Conservation (phyloP, 2,888 invertebrate genomes). For the Pogonocherus hispidulus region DNA sequence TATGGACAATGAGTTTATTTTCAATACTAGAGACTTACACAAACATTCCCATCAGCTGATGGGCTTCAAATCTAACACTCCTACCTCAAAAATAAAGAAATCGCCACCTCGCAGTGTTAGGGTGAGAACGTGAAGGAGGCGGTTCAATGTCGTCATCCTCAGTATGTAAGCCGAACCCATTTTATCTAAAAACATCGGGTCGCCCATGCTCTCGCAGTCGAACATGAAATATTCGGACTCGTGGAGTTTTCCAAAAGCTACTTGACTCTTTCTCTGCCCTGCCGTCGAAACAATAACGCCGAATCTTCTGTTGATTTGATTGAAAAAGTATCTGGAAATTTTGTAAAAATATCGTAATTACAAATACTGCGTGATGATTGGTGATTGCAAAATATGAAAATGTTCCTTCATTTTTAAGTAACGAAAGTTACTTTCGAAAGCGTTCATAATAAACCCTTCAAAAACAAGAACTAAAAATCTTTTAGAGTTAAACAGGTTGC, state of each 20-base stretch:
- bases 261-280: constrained; percentile 65
- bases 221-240: constrained; percentile 77
- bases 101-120: constrained; percentile 71
- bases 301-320: constrained; percentile 67
- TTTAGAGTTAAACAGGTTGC: too few relatives aligned
- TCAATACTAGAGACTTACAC: not conserved
- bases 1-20: not conserved
- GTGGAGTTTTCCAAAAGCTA: constrained; percentile 63
- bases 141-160: constrained; percentile 64
- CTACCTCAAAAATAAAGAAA: constrained; percentile 66
- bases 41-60: constrained; percentile 40
- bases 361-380: too few relatives aligned
- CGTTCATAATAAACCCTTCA: too few relatives aligned
- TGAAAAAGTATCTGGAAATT: constrained; percentile 70
- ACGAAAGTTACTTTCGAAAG: too few relatives aligned
- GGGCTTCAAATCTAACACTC: constrained; percentile 57
- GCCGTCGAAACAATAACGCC: constrained; percentile 73
- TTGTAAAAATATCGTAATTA: too few relatives aligned
- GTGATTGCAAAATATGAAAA: not conserved
- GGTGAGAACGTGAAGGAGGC: constrained; percentile 75
- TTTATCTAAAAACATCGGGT: constrained; percentile 73
- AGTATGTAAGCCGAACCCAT: constrained; percentile 72
- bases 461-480: too few relatives aligned
- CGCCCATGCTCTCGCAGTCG: constrained; percentile 76
- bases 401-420: too few relatives aligned